These are phyloP conservation scores for Azorinus chamasolen DNA, from an alignment of 2,888 invertebrate species.

Conservation along the genomic window DNA sequence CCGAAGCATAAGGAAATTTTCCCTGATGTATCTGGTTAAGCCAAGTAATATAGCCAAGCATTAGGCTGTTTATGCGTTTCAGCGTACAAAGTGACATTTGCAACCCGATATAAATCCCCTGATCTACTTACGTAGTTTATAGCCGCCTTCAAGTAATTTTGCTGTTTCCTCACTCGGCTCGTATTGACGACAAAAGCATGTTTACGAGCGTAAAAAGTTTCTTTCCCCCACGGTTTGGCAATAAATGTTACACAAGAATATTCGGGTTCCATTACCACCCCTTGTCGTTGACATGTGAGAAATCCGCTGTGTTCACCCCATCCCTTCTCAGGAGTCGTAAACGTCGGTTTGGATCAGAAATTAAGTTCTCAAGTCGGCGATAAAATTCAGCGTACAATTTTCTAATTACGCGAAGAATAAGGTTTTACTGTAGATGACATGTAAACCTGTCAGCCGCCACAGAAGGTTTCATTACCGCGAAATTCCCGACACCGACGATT, in stretches of 20 bases:
- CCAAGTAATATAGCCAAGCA: neutral
- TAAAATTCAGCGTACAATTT: slow-evolving; percentile 53
- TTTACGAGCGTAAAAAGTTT: slow-evolving; percentile 49
- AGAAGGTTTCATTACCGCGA: no score
- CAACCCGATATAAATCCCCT: no score
- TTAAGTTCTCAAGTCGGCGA: slow-evolving; percentile 37
- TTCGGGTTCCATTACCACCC: slow-evolving; percentile 44
- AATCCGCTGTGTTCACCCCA: slow-evolving; percentile 46
- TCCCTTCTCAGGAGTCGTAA: slow-evolving; percentile 40
- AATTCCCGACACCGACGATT: no score
- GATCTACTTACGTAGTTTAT: neutral
- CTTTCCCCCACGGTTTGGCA: slow-evolving; percentile 27
- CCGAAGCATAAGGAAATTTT: no score
- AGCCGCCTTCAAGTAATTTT: slow-evolving; percentile 4
- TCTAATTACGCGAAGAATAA: slow-evolving; percentile 44
- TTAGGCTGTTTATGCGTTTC: no score
- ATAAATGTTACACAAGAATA: slow-evolving; percentile 53
- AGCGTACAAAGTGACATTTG: no score
- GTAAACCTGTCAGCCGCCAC: slow-evolving; percentile 14
- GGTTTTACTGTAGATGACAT: slow-evolving; percentile 5
- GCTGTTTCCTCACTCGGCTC: neutral
- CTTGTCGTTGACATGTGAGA: slow-evolving; percentile 44
- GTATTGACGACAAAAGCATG: slow-evolving; percentile 29
- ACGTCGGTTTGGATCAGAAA: slow-evolving; percentile 54
- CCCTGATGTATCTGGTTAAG: no score